Evolutionary conservation across 1,140 invertebrate genomes (phyloP).

Genomic region (Eubasilissa regina): DNA sequence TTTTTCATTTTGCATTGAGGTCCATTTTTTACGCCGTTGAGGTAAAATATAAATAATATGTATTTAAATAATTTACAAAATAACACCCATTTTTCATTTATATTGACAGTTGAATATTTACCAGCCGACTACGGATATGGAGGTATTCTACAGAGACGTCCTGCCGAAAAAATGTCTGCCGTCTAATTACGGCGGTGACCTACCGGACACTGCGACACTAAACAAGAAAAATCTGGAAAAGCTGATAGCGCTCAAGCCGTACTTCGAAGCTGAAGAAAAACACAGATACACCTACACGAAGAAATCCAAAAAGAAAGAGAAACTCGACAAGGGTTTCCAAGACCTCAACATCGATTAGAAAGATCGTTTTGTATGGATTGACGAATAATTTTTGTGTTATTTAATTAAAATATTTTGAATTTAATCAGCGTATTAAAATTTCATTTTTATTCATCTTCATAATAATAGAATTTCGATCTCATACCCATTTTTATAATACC

Average conservation of each 20-base stretch:
- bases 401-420: too few relatives aligned
- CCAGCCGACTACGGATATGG: constrained; percentile 65
- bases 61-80: too few relatives aligned
- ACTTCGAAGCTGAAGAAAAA: constrained; percentile 63
- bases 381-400: too few relatives aligned
- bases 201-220: constrained; percentile 65
- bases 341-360: constrained; percentile 54
- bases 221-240: constrained; percentile 66
- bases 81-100: constrained; percentile 45
- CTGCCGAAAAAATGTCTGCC: constrained; percentile 66
- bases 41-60: too few relatives aligned
- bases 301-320: constrained; percentile 55
- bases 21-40: too few relatives aligned
- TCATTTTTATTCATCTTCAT: too few relatives aligned
- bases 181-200: constrained; percentile 65
- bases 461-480: too few relatives aligned
- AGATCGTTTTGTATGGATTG: neutral
- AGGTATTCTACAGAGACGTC: constrained; percentile 67
- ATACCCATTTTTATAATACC: too few relatives aligned
- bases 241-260: constrained; percentile 63
- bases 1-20: too few relatives aligned
- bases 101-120: constrained; percentile 68
- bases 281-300: constrained; percentile 48
- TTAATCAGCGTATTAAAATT: too few relatives aligned
- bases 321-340: constrained; percentile 51